Evolutionary conservation across 2,888 invertebrate genomes (phyloP).

Genomic region (Pardosa pseudoannulata): DNA sequence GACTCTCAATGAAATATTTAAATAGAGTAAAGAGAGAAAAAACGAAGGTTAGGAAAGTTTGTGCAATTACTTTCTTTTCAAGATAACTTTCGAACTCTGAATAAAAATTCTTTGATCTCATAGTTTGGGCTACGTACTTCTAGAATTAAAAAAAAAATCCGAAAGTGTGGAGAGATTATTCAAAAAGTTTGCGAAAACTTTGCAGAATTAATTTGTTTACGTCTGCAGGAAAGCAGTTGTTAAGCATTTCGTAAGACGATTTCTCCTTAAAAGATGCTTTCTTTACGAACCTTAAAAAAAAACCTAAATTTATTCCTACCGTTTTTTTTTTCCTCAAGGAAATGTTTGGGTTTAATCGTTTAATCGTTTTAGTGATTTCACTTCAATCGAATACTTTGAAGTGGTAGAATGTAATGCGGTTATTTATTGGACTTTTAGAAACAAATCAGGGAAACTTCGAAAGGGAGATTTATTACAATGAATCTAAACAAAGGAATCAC

Average conservation of each 20-base stretch:
- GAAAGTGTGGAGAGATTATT: not conserved
- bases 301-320: no score
- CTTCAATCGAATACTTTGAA: no score
- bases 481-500: no score
- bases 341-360: no score
- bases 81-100: not conserved
- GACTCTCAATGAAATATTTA: not conserved
- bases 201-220: not conserved
- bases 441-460: no score
- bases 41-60: not conserved
- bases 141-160: not conserved
- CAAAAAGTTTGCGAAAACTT: not conserved
- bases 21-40: no score
- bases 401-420: no score
- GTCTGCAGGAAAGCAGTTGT: not conserved
- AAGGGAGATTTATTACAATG: no score
- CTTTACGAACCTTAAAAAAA: not conserved
- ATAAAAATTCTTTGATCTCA: constrained; percentile 2
- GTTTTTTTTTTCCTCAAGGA: no score
- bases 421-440: no score
- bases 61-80: not conserved
- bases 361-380: no score
- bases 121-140: not conserved
- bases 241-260: not conserved
- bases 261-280: not conserved